Evolutionary conservation across 2,888 invertebrate genomes (phyloP).

Genomic region (Agonopterix alstromeriana): DNA sequence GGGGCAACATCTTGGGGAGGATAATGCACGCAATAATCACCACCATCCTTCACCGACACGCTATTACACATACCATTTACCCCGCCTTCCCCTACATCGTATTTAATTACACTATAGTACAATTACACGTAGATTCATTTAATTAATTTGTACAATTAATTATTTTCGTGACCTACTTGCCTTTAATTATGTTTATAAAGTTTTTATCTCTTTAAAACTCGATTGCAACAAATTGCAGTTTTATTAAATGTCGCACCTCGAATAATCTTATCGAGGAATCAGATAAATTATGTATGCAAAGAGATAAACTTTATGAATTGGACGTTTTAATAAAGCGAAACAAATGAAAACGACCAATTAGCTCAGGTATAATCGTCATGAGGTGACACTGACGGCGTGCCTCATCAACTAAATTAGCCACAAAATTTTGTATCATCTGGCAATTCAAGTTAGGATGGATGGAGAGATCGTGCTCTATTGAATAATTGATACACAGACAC

Average conservation of each 20-base stretch:
- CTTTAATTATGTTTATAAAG: neutral
- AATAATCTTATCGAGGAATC: slow-evolving; percentile 20
- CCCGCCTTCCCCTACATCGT: slow-evolving; percentile 31
- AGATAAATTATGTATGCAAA: slow-evolving; percentile 13
- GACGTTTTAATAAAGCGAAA: slow-evolving; percentile 32
- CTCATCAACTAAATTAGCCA: neutral
- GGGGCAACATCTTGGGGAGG: slow-evolving; percentile 33
- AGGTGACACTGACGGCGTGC: slow-evolving; percentile 35
- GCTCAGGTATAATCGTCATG: slow-evolving; percentile 35
- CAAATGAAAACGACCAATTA: slow-evolving; percentile 35
- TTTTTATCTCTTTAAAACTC: slow-evolving; percentile 1
- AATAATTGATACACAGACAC: too few relatives aligned
- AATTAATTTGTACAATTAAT: slow-evolving; percentile 42
- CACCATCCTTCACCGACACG: slow-evolving; percentile 51
- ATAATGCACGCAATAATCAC: slow-evolving; percentile 66
- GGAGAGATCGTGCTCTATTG: too few relatives aligned
- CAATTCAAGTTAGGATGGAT: too few relatives aligned
- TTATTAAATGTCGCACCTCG: slow-evolving; percentile 11
- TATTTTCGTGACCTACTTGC: slow-evolving; percentile 11
- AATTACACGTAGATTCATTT: slow-evolving; percentile 46
- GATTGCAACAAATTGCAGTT: slow-evolving; percentile 10
- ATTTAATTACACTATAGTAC: slow-evolving; percentile 58
- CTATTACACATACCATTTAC: slow-evolving; percentile 46
- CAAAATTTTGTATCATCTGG: too few relatives aligned
- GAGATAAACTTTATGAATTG: slow-evolving; percentile 18